A percentile compares a stretch with the other conserved stretches of the same genome.
These are phyloP conservation scores for Daboia siamensis DNA, from an alignment of 2,113 vertebrate genomes.

Conservation along the genomic window DNA sequence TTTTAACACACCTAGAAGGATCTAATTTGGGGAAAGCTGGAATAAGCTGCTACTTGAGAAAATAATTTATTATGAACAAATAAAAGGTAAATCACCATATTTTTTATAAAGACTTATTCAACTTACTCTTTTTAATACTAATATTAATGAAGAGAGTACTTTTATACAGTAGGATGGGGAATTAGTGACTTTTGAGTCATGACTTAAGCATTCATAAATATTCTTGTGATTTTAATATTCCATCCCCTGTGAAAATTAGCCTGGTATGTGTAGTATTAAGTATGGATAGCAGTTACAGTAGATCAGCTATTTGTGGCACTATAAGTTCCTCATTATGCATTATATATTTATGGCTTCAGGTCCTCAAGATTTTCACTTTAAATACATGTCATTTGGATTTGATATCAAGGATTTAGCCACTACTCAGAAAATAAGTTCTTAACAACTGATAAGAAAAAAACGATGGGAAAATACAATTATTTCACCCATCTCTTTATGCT, in stretches of 20 bases:
- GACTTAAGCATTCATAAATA: neutral
- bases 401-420: neutral
- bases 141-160: neutral
- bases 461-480: neutral
- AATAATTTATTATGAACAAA: neutral
- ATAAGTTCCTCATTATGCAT: neutral
- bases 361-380: neutral
- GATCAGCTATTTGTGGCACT: neutral
- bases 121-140: neutral
- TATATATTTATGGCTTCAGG: neutral
- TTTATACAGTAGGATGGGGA: neutral
- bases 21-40: neutral
- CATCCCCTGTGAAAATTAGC: neutral
- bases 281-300: neutral
- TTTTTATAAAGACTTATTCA: neutral
- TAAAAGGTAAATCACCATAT: neutral
- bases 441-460: neutral
- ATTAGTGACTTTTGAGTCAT: neutral
- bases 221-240: neutral
- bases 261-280: neutral
- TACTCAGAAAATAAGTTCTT: neutral
- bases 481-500: neutral
- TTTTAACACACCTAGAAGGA: neutral
- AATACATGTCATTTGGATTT: neutral
- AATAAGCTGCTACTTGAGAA: neutral